Evolutionary conservation across 2,888 invertebrate species (phyloP).

Genomic region (Crocallis elinguaria): DNA sequence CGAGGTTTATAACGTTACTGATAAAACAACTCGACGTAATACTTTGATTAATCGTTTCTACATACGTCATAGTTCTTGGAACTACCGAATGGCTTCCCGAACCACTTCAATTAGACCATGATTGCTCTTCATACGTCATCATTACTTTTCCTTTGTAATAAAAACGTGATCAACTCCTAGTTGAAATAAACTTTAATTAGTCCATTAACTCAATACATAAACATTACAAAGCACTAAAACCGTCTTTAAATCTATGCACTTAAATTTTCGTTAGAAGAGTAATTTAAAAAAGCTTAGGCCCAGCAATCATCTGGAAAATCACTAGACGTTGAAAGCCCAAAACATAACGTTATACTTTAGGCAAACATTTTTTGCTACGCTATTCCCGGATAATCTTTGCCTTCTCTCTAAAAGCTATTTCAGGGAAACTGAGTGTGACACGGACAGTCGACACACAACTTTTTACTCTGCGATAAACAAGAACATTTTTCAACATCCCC

Average conservation of each 20-base stretch:
- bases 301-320: neutral
- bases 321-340: neutral
- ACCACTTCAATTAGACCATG: neutral
- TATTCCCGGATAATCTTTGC: conserved; percentile 7
- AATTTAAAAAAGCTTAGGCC: neutral
- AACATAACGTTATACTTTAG: neutral
- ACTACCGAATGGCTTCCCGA: neutral
- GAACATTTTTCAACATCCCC: conserved; percentile 25
- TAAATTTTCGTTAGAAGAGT: no score
- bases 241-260: no score
- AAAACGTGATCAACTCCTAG: no score
- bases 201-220: no score
- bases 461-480: conserved; percentile 14
- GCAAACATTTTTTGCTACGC: neutral
- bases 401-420: conserved; percentile 7
- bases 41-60: neutral
- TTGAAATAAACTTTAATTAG: no score
- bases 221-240: no score
- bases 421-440: conserved; percentile 3
- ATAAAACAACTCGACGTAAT: neutral
- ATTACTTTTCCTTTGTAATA: neutral
- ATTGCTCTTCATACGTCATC: no score
- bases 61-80: neutral
- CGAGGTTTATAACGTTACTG: neutral
- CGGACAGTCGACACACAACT: conserved; percentile 10